These are phyloP conservation scores for Stictocephala bisonia DNA, from an alignment of 2,888 invertebrate genomes.

Conservation along the genomic window DNA sequence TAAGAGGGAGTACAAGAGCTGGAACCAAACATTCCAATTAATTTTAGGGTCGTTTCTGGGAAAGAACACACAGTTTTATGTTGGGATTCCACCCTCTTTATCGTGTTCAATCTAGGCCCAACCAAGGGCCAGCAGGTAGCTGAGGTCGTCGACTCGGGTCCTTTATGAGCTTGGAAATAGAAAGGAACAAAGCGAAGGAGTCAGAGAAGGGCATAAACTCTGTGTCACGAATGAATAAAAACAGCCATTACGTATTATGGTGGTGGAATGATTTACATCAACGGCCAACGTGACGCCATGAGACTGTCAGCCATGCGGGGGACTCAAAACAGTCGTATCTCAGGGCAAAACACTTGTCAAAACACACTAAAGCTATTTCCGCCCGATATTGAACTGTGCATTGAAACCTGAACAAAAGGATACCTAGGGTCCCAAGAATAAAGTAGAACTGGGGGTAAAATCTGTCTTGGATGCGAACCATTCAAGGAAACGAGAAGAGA, in stretches of 20 bases:
- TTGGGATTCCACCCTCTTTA: no score
- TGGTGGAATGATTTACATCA: slow-evolving; percentile 5
- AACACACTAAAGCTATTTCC: slow-evolving; percentile 32
- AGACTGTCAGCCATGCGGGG: not conserved
- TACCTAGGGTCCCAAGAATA: no score
- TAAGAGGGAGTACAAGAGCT: not conserved
- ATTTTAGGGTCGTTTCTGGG: slow-evolving; percentile 29
- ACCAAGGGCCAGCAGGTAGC: not conserved
- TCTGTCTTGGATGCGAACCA: no score
- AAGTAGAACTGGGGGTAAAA: no score
- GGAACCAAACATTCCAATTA: slow-evolving; percentile 29
- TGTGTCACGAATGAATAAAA: slow-evolving; percentile 17
- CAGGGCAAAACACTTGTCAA: slow-evolving; percentile 5
- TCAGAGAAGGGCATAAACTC: no score
- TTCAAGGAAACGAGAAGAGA: no score
- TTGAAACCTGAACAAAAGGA: no score
- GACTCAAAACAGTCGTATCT: slow-evolving; percentile 7
- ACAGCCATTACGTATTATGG: no score
- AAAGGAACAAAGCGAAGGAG: not conserved
- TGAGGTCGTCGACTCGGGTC: not conserved
- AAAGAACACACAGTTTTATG: slow-evolving; percentile 10
- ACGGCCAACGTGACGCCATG: not conserved
- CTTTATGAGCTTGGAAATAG: not conserved
- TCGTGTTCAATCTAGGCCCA: not conserved
- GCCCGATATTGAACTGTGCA: no score